Base-by-base conservation (phyloP, 2,113 vertebrate genomes). In the Dinomys branickii region DNA sequence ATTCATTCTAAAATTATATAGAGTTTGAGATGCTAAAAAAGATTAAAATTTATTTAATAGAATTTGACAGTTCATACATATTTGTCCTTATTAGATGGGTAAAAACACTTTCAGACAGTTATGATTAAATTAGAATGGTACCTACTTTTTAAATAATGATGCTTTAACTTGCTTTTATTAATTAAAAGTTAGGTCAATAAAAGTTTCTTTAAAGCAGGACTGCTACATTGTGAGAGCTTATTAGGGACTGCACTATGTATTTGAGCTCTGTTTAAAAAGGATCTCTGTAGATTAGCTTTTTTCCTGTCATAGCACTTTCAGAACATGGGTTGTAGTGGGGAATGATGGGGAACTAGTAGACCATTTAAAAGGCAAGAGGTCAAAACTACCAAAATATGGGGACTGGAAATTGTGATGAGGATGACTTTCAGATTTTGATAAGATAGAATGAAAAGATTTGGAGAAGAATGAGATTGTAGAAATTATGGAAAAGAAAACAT, bases 1-100 rank as follows among this genome's bases (percentile, higher is more conserved):
- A 82, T 67, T 80, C 52, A 59, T 67, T 84, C 14, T 58, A 59
- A 93, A 94, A 67, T 91, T 85, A 65, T 44, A 58, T 88, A 47
- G 22, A 88, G 92, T 96, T 97, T 92, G 56, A 87, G 77, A 94
- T 83, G 65, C 17, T 73, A 47, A 90, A 82, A 80, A 83, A 41
- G 24, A 77, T 50, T 88, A 13, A 82, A 13, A 81, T 92, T 35
- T 87, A 59, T 83, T 92, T 95, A 94, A n/a, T 92, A 69, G 65
- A 91, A 80, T 85, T 16, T 89, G 20, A 28, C 61, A 56, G 41
- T 93, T 92, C 28, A 30, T 91, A 9, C 75, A 65, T 88, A 82
- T 90, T 87, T 81, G 22, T 90, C 35, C 35, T 97, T 44, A 78
- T 63, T 93, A 69, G 22, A 22, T 80, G 3, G 69, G 35, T 75